Conservation (phyloP, 1,140 invertebrate genomes). For the Danaus plexippus region DNA sequence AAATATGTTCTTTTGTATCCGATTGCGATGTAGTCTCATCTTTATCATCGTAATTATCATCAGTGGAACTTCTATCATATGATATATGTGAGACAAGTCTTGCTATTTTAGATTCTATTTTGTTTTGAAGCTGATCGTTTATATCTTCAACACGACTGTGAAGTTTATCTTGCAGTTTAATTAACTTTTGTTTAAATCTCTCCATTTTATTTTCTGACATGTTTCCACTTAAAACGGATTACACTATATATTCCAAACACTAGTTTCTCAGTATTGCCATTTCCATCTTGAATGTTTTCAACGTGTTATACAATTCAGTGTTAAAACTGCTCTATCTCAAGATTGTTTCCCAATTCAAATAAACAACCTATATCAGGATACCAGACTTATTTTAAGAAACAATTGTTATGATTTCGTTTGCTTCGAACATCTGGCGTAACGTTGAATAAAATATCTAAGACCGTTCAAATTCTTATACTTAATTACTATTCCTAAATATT, state of each 20-base stretch:
- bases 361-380: constrained; percentile 1
- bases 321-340: constrained; percentile 9
- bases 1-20: constrained; percentile 26
- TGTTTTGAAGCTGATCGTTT: constrained; percentile 61
- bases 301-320: constrained; percentile 3
- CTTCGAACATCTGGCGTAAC: constrained; percentile 3
- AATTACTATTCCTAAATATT: too few relatives aligned
- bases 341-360: constrained; percentile 4
- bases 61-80: constrained; percentile 43
- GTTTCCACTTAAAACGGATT: constrained; percentile 10
- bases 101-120: constrained; percentile 53
- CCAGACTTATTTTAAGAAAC: constrained; percentile 6
- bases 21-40: not conserved
- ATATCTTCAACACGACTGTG: constrained; percentile 61
- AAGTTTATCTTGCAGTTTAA: constrained; percentile 61
- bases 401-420: constrained; percentile 10
- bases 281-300: constrained; percentile 1
- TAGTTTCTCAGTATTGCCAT: not conserved
- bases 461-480: too few relatives aligned
- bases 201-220: constrained; percentile 60
- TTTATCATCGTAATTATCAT: constrained; percentile 25
- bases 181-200: constrained; percentile 49
- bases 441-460: too few relatives aligned
- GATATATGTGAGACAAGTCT: constrained; percentile 60
- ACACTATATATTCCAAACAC: not conserved